Evolutionary conservation across 2,113 vertebrate species (phyloP).

Genomic region (Percopsis transmontana): DNA sequence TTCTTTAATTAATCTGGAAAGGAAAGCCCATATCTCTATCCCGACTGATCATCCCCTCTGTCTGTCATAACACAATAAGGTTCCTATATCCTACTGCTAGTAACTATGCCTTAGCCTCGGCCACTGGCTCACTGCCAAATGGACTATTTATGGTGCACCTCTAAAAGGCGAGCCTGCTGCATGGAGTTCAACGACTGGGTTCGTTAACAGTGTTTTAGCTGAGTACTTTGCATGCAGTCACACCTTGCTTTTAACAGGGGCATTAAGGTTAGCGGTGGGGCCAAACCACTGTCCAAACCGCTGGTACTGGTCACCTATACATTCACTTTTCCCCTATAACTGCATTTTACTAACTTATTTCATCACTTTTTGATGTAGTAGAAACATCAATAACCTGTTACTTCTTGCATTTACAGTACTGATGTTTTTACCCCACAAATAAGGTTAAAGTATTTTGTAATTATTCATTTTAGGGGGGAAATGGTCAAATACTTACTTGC

Average conservation of each 20-base stretch:
- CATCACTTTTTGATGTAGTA: constrained; percentile 42
- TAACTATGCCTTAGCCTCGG: constrained; percentile 59
- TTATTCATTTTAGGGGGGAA: too few relatives aligned
- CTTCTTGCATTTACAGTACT: background rate
- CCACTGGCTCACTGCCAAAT: constrained; percentile 66
- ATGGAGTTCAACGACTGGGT: constrained; percentile 64
- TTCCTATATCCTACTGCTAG: constrained; percentile 55
- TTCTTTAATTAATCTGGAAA: constrained; percentile 84
- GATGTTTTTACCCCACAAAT: background rate
- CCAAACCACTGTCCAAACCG: constrained; percentile 54
- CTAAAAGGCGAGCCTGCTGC: constrained; percentile 49
- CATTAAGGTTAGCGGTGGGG: constrained; percentile 69
- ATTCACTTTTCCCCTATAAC: constrained; percentile 33
- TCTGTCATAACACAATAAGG: constrained; percentile 77
- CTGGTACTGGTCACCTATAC: constrained; percentile 30
- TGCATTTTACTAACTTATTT: constrained; percentile 42
- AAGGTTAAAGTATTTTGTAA: background rate
- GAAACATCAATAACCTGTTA: constrained; percentile 20
- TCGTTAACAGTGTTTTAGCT: constrained; percentile 68
- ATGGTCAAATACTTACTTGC: too few relatives aligned
- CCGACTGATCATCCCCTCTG: constrained; percentile 72
- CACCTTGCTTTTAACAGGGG: constrained; percentile 68
- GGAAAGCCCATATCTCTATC: constrained; percentile 75
- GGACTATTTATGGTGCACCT: constrained; percentile 70
- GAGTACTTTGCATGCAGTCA: constrained; percentile 66